A percentile compares a stretch with the other conserved stretches of the same genome.
Conservation (phyloP, 2,113 vertebrate species). For the Picathartes gymnocephalus region DNA sequence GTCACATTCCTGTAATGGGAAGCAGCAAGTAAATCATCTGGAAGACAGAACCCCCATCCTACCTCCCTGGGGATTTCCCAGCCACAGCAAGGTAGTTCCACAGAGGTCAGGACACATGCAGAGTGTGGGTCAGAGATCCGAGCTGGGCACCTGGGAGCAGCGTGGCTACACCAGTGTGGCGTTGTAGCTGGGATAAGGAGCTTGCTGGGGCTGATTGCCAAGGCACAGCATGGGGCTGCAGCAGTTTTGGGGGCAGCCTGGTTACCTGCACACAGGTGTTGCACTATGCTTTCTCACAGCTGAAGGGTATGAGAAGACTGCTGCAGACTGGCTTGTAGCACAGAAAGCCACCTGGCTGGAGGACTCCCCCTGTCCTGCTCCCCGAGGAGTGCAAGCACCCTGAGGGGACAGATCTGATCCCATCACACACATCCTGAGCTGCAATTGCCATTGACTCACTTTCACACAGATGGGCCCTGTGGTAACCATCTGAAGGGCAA, state of each 20-base stretch:
- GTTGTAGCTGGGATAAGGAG: neutral
- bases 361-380: neutral
- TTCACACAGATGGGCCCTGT: neutral
- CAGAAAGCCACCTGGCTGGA: neutral
- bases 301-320: neutral
- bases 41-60: neutral
- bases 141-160: neutral
- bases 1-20: neutral
- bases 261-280: neutral
- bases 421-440: neutral
- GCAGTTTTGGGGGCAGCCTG: neutral
- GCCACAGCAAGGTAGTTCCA: neutral
- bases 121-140: neutral
- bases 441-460: neutral
- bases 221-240: neutral
- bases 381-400: neutral
- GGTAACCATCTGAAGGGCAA: neutral
- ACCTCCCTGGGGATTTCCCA: neutral
- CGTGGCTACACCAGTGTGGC: neutral
- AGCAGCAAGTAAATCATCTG: neutral
- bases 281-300: rapidly evolving
- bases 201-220: neutral
- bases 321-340: neutral
- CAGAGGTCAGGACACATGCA: neutral
- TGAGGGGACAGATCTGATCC: neutral